phyloP scores from a whole-genome alignment of 2,113 vertebrate species.

The Albula goreensis region DNA sequence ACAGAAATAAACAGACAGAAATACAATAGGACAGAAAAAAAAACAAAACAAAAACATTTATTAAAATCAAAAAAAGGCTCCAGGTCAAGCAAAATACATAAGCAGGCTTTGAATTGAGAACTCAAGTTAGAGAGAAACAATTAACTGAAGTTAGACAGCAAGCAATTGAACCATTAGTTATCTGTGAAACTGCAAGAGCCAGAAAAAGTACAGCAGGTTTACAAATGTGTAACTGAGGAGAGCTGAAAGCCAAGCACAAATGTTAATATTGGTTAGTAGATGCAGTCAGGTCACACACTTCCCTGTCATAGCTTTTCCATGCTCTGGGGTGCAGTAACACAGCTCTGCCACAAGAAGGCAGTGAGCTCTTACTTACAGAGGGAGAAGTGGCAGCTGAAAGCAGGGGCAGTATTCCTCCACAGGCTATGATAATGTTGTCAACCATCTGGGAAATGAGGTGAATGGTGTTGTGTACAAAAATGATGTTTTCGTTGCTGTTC shows the following conservation, averaged over 20 bases:
- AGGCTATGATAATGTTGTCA: constrained; percentile 99
- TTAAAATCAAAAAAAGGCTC: constrained; percentile 49
- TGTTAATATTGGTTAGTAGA: not conserved
- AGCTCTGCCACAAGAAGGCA: constrained; percentile 57
- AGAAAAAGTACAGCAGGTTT: not conserved
- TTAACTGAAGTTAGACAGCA: not conserved
- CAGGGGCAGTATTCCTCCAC: constrained; percentile 95
- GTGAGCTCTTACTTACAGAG: constrained; percentile 85
- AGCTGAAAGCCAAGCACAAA: not conserved
- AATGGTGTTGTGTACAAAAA: constrained; percentile 99
- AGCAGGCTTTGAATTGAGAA: constrained; percentile 31
- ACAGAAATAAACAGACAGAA: constrained; percentile 80
- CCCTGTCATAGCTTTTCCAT: not conserved
- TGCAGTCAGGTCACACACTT: too few relatives aligned
- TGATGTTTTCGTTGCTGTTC: constrained; percentile 99
- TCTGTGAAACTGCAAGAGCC: not conserved
- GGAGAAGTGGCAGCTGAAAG: constrained; percentile 96
- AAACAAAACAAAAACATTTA: constrained; percentile 44
- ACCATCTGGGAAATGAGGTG: constrained; percentile 99
- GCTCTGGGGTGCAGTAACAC: not conserved
- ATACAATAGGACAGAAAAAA: constrained; percentile 79
- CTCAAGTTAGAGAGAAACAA: not conserved
- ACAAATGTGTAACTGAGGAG: not conserved
- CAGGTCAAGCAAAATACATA: constrained; percentile 21
- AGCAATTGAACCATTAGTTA: not conserved